Conservation (phyloP, 35 echinoderm and acorn worm genomes). For the Anneissia japonica region DNA sequence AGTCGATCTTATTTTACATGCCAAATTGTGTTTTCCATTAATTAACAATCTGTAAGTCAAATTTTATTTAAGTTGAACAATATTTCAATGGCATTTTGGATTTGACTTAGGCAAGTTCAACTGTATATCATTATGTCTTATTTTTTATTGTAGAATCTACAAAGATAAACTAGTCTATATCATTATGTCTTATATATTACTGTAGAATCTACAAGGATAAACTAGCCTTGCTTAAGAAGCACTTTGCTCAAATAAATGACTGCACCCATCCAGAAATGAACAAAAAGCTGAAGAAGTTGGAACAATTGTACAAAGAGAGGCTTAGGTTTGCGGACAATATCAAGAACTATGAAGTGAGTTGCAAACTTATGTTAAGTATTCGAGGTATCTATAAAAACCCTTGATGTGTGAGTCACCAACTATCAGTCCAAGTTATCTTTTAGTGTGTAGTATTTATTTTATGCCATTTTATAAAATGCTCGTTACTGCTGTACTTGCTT, state of each 20-base stretch:
- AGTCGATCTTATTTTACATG: no score
- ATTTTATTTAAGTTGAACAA: no score
- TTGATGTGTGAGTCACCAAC: no score
- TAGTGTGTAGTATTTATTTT: not conserved
- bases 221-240: constrained; percentile 73
- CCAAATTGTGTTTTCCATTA: no score
- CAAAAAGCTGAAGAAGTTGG: constrained; percentile 89
- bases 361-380: no score
- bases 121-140: not conserved
- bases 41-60: no score
- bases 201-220: constrained; percentile 90
- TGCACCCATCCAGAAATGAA: constrained; percentile 77
- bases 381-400: not conserved
- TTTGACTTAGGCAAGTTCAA: no score
- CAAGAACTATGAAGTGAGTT: constrained; percentile 64
- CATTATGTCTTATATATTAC: not conserved
- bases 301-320: constrained; percentile 79
- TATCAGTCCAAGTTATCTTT: no score
- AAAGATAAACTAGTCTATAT: constrained; percentile 62
- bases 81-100: no score
- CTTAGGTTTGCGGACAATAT: constrained; percentile 67
- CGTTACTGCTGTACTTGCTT: not conserved
- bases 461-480: no score
- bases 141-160: constrained; percentile 52
- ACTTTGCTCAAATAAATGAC: constrained; percentile 64